Conservation (phyloP, 2,797 vertebrate genomes). For the Trachops cirrhosus region DNA sequence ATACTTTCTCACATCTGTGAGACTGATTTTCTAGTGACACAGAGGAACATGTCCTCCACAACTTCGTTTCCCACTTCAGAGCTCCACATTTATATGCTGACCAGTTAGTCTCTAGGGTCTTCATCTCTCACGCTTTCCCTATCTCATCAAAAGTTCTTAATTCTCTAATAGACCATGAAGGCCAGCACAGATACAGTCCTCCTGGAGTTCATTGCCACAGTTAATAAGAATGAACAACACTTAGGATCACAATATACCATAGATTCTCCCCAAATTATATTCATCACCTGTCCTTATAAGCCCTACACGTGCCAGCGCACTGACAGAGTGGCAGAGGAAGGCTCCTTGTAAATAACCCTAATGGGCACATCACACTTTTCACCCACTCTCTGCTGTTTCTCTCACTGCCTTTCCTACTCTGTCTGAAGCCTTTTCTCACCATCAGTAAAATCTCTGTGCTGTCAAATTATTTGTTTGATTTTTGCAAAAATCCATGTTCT, state of each 20-base stretch:
- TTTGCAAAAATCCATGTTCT: conserved; percentile 39
- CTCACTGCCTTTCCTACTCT: not conserved
- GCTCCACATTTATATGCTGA: not conserved
- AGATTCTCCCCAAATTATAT: not conserved
- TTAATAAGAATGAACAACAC: not conserved
- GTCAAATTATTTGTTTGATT: conserved; percentile 38
- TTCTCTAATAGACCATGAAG: not conserved
- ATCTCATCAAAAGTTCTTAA: not conserved
- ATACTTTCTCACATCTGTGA: rapidly evolving
- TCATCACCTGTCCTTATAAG: not conserved
- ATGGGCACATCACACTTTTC: not conserved
- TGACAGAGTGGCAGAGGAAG: not conserved
- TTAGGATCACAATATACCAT: not conserved
- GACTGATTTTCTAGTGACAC: not conserved
- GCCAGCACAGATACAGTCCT: not conserved
- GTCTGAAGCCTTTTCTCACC: not conserved
- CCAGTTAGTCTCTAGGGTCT: not conserved
- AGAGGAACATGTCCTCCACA: not conserved
- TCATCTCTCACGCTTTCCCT: not conserved
- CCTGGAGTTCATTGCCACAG: not conserved
- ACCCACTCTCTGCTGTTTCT: not conserved
- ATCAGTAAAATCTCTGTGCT: not conserved
- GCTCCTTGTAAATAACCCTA: not conserved
- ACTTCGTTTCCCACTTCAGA: not conserved
- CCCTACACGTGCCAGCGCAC: rapidly evolving